A percentile compares a stretch with the other conserved stretches of the same genome.
Evolutionary conservation across 2,797 vertebrate species (phyloP).

Genomic region (Acanthiza pusilla): DNA sequence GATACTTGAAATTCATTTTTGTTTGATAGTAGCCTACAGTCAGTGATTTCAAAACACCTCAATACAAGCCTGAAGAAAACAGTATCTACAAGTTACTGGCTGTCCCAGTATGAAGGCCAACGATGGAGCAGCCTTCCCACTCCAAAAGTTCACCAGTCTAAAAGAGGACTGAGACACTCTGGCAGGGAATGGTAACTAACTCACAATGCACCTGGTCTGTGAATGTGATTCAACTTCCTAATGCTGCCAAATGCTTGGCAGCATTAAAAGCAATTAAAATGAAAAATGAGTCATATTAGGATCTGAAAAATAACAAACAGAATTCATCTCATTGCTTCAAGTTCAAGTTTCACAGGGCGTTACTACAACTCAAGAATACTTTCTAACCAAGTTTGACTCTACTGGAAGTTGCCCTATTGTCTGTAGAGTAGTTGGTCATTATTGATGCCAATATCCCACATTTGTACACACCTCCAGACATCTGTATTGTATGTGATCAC

Average conservation of each 20-base stretch:
- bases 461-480: neutral
- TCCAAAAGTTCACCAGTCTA: neutral
- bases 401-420: neutral
- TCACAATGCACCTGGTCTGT: neutral
- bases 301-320: conserved; percentile 28
- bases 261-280: conserved; percentile 52
- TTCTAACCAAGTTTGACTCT: neutral
- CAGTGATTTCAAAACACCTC: neutral
- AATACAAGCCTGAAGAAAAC: neutral
- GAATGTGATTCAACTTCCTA: conserved; percentile 9
- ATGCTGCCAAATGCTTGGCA: conserved; percentile 38
- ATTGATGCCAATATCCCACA: neutral
- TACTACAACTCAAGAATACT: neutral
- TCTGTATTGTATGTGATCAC: neutral
- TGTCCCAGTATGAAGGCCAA: neutral
- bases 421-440: neutral
- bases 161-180: neutral
- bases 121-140: neutral
- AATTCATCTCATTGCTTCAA: conserved; percentile 17
- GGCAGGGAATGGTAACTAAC: neutral
- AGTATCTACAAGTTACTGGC: neutral
- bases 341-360: neutral
- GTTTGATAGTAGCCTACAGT: neutral
- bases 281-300: conserved; percentile 36
- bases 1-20: neutral